Base-by-base conservation (phyloP, 2,888 invertebrate species). In the Schizotus pectinicornis region DNA sequence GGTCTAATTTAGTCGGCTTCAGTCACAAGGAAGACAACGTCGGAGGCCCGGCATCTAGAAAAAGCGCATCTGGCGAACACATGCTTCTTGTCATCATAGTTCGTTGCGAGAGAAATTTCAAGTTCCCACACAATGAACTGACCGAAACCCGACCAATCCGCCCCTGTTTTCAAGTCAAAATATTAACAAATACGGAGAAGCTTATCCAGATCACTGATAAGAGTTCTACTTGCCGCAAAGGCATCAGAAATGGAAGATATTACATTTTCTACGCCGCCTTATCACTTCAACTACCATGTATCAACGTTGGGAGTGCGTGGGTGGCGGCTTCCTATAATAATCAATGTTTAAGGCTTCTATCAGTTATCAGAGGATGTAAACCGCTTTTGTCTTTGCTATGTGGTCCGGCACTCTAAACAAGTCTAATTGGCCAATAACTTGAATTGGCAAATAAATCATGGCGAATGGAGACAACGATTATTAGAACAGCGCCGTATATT, bases 291-390 rank as follows among this genome's bases (percentile, higher is more conserved):
- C 32, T 42, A 39, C 22, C 22, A 22, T 39, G 9, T 30, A 14
- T 30, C 7, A 11, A 42, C 12, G 6, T 42, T 12, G 36, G 36
- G 13, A 38, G 33, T 37, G 13, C 36, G 64, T 64, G 56, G 64
- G 64, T 52, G 64, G 59, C 43, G 37, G 58, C 56, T 63, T 65
- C 64, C 64, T 61, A 45, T 41, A 41, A 30, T 56, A 61, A 62
- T 64, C 58, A 53, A 54, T 42, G 52, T 41, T 51, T 31, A 43
- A 30, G 11, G 55, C 11, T 38, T 37, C 34, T 63, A 63, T 63
- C 63, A 56, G 41, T 62, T 63, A 55, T 60, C 53, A 62, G 56
- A 62, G 62, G 64, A 63, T 61, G 61, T 47, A 41, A 42, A 32
- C 32, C 52, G 34, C 34, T 46, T 33, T 33, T 33, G 11, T 33